Evolutionary conservation across 1,140 invertebrate genomes (phyloP), one percentile per base, ranked within the genome.

Genomic region (Aphis gossypii): DNA sequence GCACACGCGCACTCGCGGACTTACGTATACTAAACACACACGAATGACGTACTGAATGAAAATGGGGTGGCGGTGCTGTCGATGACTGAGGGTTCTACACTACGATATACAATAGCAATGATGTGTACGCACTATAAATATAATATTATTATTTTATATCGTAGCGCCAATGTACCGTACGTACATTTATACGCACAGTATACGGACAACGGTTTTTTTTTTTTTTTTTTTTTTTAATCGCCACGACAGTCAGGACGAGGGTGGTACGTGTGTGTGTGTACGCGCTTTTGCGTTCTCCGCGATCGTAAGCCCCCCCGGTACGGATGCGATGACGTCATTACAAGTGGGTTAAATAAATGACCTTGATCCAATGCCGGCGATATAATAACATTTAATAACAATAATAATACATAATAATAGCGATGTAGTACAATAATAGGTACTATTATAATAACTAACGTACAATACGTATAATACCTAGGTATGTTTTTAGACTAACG

Each of bases 271-370:
- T 60, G 60, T 20, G 14, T n/a, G 60, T 18, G 60, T 76, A 18
- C 60, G 60, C 48, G 48, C 48, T 51, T 51, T 18, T 51, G 3
- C 48, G 48, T 51, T 51, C 48, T 1, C 48, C 2, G 14, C 30
- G 30, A 76, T 35, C 14, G 11, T n/a, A 18, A n/a, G n/a, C 30
- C 14, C 2, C 11, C 14, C 0, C 14, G 60, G 60, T n/a, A 76
- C 30, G n/a, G 9, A 11, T 8, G 60, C 18, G 60, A 76, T 76
- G 60, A 76, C 60, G 60, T 76, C 30, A 76, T 76, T 76, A 20
- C 30, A 76, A 76, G 60, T n/a, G 60, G 60, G 60, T 76, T 76
- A 76, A n/a, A n/a, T n/a, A n/a, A n/a, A 76, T n/a, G 60, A 76
- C 60, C 60, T 76, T 76, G 60, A 76, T 76, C 60, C 30, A 76